Conservation (phyloP, 2,113 vertebrate species). For the Mola mola region DNA sequence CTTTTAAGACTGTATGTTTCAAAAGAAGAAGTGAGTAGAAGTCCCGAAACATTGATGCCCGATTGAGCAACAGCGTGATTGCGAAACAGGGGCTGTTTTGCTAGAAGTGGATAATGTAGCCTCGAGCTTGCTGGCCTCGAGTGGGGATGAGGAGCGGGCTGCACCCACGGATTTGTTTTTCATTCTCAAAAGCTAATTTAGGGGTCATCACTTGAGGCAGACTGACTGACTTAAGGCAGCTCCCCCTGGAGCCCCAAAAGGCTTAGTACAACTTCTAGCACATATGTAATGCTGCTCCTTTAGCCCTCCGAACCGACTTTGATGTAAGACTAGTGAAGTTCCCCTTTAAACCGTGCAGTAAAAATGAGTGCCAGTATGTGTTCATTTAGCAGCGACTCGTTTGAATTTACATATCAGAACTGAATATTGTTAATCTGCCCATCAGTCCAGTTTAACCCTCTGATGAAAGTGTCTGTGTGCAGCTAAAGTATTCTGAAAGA, state of each 20-base stretch:
- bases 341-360: slow-evolving; percentile 2
- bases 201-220: not conserved
- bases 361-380: too few species aligned
- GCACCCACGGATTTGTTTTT: not conserved
- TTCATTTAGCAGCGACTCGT: too few species aligned
- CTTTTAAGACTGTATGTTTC: too few species aligned
- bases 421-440: not conserved
- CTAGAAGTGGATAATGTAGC: not conserved
- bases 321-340: not conserved
- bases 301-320: too few species aligned
- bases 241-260: not conserved
- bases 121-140: not conserved
- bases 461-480: slow-evolving; percentile 1
- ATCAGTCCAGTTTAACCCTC: not conserved
- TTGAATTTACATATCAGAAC: not conserved
- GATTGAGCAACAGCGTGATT: not conserved
- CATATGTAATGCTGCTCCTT: too few species aligned
- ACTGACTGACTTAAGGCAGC: not conserved
- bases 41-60: too few species aligned
- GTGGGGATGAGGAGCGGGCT: not conserved
- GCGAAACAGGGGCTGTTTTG: not conserved
- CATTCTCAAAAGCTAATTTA: not conserved
- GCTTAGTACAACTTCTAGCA: too few species aligned
- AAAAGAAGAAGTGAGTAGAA: too few species aligned
- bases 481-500: not conserved